These are phyloP conservation scores for Halcyon badia DNA, from an alignment of 2,797 vertebrate genomes.

Conservation along the genomic window DNA sequence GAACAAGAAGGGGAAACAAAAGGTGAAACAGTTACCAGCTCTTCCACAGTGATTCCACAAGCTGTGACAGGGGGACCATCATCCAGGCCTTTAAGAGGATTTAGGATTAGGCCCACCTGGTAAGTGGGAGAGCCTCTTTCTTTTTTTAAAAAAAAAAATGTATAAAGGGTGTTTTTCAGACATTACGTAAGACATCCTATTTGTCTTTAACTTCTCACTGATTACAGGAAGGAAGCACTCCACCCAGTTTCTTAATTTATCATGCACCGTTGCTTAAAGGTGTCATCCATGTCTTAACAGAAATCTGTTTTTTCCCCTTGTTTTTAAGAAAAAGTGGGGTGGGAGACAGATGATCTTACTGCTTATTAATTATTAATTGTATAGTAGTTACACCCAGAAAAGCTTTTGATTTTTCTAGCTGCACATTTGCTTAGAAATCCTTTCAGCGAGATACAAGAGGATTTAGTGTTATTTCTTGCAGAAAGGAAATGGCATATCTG, in stretches of 20 bases:
- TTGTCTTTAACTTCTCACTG: conserved; percentile 18
- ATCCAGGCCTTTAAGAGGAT: not conserved
- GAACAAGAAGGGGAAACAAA: not conserved
- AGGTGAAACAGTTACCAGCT: not conserved
- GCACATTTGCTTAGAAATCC: not conserved
- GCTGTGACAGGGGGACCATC: accelerated
- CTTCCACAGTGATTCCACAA: not conserved
- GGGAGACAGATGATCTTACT: not conserved
- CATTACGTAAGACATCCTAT: not conserved
- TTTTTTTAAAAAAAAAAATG: not conserved
- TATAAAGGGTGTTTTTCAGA: not conserved
- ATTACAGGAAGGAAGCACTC: conserved; percentile 65
- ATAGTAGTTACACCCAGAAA: not conserved
- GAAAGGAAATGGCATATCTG: not conserved
- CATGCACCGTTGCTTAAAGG: conserved; percentile 39
- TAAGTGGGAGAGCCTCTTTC: not conserved
- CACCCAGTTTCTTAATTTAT: conserved; percentile 63
- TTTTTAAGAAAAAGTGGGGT: not conserved
- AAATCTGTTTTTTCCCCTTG: not conserved
- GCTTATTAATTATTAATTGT: not conserved
- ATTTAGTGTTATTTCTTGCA: not conserved
- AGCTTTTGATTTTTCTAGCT: not conserved
- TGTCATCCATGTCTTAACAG: not conserved
- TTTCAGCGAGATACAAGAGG: not conserved
- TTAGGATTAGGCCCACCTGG: not conserved